Evolutionary conservation across 2,797 vertebrate genomes (phyloP).

Genomic region (Pelodytes ibericus): DNA sequence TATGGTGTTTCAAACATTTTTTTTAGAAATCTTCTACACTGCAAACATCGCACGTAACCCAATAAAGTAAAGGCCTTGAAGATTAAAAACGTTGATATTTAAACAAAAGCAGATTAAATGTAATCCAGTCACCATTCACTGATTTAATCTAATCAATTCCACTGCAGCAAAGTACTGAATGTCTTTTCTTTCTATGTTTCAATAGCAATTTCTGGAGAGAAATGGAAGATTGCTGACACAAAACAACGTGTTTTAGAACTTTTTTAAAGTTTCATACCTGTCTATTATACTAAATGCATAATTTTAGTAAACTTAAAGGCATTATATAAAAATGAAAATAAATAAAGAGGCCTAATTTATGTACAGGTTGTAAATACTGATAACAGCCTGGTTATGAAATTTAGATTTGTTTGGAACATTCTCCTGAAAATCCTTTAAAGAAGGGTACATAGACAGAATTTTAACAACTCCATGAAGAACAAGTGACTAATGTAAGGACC

Average conservation of each 20-base stretch:
- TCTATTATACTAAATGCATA: too few species aligned
- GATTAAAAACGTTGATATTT: slow-evolving; percentile 14
- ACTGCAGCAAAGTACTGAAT: not conserved
- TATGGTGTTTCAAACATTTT: not conserved
- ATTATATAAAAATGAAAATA: too few species aligned
- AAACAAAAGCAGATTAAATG: not conserved
- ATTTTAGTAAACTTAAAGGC: too few species aligned
- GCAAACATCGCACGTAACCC: not conserved
- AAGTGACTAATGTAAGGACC: too few species aligned
- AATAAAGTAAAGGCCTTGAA: slow-evolving; percentile 7
- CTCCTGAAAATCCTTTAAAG: too few species aligned
- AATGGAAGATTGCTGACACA: not conserved
- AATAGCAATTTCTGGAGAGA: not conserved
- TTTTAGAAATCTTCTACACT: slow-evolving; percentile 10
- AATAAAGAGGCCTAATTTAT: too few species aligned
- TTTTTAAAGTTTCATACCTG: too few species aligned
- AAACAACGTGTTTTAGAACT: not conserved
- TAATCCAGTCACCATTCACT: slow-evolving; percentile 2
- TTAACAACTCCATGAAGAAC: too few species aligned
- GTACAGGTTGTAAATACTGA: too few species aligned
- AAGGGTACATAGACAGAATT: too few species aligned
- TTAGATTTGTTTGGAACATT: too few species aligned
- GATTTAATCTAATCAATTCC: slow-evolving; percentile 17
- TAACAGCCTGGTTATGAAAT: too few species aligned
- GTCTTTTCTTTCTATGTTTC: not conserved